Evolutionary conservation across 2,113 vertebrate species (phyloP).

Genomic region (Poeciliopsis turrubarensis): DNA sequence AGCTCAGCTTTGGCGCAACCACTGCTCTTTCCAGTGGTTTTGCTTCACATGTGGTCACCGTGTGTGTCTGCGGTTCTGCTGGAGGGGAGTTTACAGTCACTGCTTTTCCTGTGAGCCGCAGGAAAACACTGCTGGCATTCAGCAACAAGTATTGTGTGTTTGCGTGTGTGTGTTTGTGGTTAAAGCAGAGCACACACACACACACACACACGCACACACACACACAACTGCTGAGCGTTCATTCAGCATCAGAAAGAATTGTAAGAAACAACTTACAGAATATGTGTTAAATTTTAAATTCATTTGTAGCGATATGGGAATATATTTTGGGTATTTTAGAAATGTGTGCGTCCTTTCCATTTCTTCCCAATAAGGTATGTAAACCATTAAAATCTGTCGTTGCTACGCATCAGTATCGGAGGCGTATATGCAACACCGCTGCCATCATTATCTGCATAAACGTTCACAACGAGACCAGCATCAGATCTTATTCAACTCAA

Average conservation of each 20-base stretch:
- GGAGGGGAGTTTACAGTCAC: not conserved
- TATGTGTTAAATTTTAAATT: no score
- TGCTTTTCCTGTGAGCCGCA: constrained; percentile 12
- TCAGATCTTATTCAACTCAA: not conserved
- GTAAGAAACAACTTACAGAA: no score
- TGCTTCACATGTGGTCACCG: constrained; percentile 11
- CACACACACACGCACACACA: not conserved
- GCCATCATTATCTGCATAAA: no score
- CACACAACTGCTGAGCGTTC: no score
- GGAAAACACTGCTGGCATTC: not conserved
- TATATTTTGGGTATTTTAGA: no score
- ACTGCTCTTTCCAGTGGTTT: not conserved
- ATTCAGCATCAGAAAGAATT: no score
- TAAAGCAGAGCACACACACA: not conserved
- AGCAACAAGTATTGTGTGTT: not conserved
- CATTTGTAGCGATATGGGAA: no score
- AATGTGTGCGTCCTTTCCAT: no score
- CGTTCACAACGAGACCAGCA: not conserved
- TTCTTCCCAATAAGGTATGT: no score
- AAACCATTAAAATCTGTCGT: no score
- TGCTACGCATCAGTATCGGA: no score
- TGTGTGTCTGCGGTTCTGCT: constrained; percentile 32
- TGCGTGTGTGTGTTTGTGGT: not conserved
- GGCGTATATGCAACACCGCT: no score
- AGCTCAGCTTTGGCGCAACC: not conserved